A percentile compares a stretch with the other conserved stretches of the same genome.
These are phyloP conservation scores for Drosophila rellima DNA, from an alignment of 2,888 invertebrate genomes.

Conservation along the genomic window DNA sequence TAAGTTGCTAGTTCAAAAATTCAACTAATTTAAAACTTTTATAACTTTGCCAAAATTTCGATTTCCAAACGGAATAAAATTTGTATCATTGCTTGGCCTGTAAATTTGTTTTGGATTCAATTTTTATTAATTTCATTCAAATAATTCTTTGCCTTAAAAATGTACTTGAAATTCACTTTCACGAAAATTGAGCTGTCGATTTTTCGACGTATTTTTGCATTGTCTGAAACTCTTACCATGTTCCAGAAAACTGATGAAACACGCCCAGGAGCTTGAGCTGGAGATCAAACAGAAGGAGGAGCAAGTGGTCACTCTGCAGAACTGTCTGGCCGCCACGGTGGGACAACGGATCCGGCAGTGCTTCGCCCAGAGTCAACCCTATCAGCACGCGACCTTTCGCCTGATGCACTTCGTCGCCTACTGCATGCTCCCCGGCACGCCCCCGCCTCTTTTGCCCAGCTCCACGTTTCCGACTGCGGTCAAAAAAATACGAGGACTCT, in stretches of 20 bases:
- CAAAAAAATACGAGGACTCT: constrained; percentile 48
- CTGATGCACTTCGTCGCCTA: constrained; percentile 79
- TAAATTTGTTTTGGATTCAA: too few species aligned
- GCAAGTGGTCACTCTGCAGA: constrained; percentile 56
- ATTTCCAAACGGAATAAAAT: too few species aligned
- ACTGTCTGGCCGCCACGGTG: constrained; percentile 73
- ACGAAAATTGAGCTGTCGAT: too few species aligned
- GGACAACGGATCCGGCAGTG: constrained; percentile 73
- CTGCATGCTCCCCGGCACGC: constrained; percentile 79
- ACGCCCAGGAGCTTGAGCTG: constrained; percentile 38
- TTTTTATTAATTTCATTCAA: too few species aligned
- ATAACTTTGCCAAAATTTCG: too few species aligned
- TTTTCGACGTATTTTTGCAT: too few species aligned
- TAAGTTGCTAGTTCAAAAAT: too few species aligned
- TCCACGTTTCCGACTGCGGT: constrained; percentile 48
- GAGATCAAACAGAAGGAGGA: constrained; percentile 63
- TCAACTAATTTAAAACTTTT: too few species aligned
- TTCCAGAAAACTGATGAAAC: constrained; percentile 58
- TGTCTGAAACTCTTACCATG: neutral
- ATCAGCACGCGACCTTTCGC: constrained; percentile 70
- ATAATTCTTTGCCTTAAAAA: too few species aligned
- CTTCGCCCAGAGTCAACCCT: constrained; percentile 64
- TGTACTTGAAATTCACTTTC: too few species aligned
- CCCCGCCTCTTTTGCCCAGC: constrained; percentile 60
- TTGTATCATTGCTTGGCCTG: too few species aligned